Conservation (phyloP, 2,113 vertebrate genomes). For the Tychaedon coryphoeus region DNA sequence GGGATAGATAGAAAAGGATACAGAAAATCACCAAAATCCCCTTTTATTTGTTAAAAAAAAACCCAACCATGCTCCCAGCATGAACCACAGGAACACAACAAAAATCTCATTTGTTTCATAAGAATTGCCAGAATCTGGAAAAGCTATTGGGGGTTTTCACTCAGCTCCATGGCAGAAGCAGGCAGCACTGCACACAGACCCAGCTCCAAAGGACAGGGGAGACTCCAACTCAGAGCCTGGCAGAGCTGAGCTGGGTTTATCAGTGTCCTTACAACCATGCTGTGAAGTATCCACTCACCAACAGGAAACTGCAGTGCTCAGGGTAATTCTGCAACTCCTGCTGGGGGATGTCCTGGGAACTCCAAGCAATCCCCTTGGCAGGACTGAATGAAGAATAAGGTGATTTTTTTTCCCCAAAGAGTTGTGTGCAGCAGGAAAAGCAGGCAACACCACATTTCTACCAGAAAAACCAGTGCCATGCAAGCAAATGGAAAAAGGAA, state of each 20-base stretch:
- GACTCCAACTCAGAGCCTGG: neutral
- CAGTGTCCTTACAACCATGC: neutral
- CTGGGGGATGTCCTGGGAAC: neutral
- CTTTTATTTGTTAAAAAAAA: neutral
- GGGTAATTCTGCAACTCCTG: neutral
- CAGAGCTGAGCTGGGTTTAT: neutral
- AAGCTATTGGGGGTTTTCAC: neutral
- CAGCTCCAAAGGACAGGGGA: neutral
- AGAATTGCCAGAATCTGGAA: neutral
- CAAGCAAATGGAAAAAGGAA: neutral
- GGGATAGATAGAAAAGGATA: neutral
- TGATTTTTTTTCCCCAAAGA: neutral
- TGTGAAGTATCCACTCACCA: neutral
- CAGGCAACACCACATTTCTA: neutral
- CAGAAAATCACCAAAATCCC: neutral
- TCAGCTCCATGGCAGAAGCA: neutral
- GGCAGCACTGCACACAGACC: neutral
- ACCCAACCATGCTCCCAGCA: neutral
- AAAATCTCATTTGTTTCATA: neutral
- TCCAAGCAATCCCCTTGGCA: neutral
- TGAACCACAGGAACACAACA: neutral
- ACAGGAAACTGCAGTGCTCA: neutral
- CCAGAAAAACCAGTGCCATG: neutral
- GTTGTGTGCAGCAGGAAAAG: neutral
- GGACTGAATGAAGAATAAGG: neutral